Percentiles rank a stretch among this genome's conserved stretches.
Conservation (phyloP, 2,113 vertebrate species). For the Indri indri region DNA sequence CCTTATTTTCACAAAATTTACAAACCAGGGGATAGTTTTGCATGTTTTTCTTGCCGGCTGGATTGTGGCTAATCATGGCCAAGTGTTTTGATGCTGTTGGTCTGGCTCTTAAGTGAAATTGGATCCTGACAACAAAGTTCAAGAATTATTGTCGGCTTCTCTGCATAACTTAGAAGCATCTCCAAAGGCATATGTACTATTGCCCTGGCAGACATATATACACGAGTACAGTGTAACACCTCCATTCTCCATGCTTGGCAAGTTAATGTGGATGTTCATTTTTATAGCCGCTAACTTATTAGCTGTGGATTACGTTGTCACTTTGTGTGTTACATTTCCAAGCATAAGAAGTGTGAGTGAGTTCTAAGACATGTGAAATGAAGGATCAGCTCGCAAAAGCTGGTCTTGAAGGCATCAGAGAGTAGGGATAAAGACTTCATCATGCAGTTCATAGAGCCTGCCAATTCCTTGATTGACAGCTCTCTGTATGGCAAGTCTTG, state of each 20-base stretch:
- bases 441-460: constrained; percentile 70
- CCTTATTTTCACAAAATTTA: constrained; percentile 25
- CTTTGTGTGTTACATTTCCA: constrained; percentile 82
- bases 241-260: constrained; percentile 79
- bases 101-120: constrained; percentile 74
- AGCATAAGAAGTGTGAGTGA: constrained; percentile 81
- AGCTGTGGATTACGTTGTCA: constrained; percentile 82
- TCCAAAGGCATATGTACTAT: constrained; percentile 81
- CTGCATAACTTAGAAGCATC: constrained; percentile 80
- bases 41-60: constrained; percentile 46
- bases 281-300: constrained; percentile 83
- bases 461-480: constrained; percentile 85
- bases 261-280: constrained; percentile 82
- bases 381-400: constrained; percentile 78
- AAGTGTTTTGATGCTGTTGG: constrained; percentile 77
- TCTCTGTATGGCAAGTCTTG: constrained; percentile 86
- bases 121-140: constrained; percentile 79
- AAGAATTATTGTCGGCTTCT: constrained; percentile 78
- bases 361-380: constrained; percentile 83
- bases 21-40: constrained; percentile 42
- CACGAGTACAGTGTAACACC: constrained; percentile 78
- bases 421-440: constrained; percentile 74
- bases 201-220: constrained; percentile 80
- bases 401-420: constrained; percentile 80
- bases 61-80: constrained; percentile 67